Base-by-base conservation (phyloP, 2,797 vertebrate genomes). In the Platyrinchus mystaceus region DNA sequence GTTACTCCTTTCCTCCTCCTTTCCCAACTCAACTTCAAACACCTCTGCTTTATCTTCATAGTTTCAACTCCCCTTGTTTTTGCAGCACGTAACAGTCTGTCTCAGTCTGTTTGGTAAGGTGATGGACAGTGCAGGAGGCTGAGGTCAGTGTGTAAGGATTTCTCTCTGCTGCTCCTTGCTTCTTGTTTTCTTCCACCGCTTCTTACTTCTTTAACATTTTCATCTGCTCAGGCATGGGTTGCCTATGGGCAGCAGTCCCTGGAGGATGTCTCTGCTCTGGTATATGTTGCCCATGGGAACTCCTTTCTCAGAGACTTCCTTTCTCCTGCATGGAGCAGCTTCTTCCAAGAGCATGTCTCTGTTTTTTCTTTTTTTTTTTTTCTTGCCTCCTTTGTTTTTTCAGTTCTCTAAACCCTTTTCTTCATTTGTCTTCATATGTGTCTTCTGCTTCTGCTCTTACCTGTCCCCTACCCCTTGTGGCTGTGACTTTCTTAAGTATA, bases 381-480 rank as follows among this genome's bases (percentile, higher is more conserved):
- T 11, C 21, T 44, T 30, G 21, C 30, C 41, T 60, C 8, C 43
- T 49, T 52, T 60, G 5, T 26, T 80, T 64, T 34, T 1, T 11
- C 21, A n/a, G 16, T 58, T 46, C 26, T 70, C 36, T 37, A 53
- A 77, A 41, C 6, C 19, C 8, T 10, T 74, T 23, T 55, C 26
- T 55, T 58, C 7, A 10, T 37, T 3, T 41, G 21, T 41, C 6
- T 37, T 63, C 27, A 55, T 46, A 19, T 3, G 0, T 24, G 8
- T 37, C 9, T 8, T 46, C 27, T 52, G 0, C 1, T 70, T 73
- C n/a, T 77, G 13, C 34, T 69, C 30, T 59, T 9, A 7, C 6
- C 4, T 0, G 0, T 81, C 12, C 53, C 44, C n/a, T 47, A 12
- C 8, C 5, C 5, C 22, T 41, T 39, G 9, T 64, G 41, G 23